A percentile compares a stretch with the other conserved stretches of the same genome.
These are phyloP conservation scores for Danaus melanippus DNA, from an alignment of 1,140 invertebrate species.

Conservation along the genomic window DNA sequence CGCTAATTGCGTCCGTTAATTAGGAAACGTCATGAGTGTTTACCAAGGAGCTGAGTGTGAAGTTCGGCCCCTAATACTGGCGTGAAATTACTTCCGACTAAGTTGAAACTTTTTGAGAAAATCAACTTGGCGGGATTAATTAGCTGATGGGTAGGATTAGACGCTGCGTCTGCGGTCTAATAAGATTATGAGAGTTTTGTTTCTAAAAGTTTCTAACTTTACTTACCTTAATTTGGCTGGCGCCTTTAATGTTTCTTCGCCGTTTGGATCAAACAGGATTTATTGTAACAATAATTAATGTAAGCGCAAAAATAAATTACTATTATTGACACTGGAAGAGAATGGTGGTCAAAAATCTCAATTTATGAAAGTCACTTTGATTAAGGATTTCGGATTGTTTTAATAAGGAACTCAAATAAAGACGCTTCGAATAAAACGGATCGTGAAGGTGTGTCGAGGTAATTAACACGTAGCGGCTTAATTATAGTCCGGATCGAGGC, in stretches of 20 bases:
- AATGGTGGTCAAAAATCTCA: background rate
- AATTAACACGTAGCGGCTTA: slow-evolving; percentile 57
- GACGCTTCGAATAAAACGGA: slow-evolving; percentile 38
- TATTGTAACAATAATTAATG: slow-evolving; percentile 6
- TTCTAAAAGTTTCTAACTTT: slow-evolving; percentile 58
- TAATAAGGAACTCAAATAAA: slow-evolving; percentile 34
- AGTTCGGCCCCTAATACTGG: slow-evolving; percentile 60
- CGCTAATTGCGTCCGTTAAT: slow-evolving; percentile 71
- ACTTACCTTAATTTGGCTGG: slow-evolving; percentile 61
- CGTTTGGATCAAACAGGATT: slow-evolving; percentile 14
- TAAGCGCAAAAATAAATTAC: background rate
- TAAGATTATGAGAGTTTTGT: slow-evolving; percentile 67
- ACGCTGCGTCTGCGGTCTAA: slow-evolving; percentile 59
- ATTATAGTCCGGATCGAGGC: slow-evolving; percentile 48
- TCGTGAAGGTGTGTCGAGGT: slow-evolving; percentile 33
- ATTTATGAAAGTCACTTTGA: slow-evolving; percentile 6
- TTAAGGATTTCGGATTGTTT: slow-evolving; percentile 10
- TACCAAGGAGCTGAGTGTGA: slow-evolving; percentile 69
- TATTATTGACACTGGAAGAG: background rate
- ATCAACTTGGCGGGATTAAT: slow-evolving; percentile 68
- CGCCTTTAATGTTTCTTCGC: slow-evolving; percentile 18
- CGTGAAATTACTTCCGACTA: slow-evolving; percentile 62
- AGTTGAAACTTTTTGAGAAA: slow-evolving; percentile 68
- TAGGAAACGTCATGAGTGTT: slow-evolving; percentile 71
- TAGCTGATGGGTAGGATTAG: slow-evolving; percentile 69